phyloP scores from a whole-genome alignment of 2,888 invertebrate species.

The Brachyptera risi region DNA sequence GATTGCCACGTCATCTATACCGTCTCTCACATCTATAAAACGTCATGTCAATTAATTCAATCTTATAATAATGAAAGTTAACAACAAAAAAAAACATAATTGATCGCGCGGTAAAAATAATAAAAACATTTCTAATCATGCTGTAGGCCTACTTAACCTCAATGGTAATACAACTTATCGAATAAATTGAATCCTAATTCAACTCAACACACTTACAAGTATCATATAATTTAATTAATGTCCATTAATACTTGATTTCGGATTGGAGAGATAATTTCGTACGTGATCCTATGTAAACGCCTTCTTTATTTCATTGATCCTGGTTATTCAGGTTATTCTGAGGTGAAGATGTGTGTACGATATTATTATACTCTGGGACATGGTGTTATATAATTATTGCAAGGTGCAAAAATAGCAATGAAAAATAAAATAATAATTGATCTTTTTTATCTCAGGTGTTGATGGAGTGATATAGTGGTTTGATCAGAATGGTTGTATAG shows the following conservation, averaged over 20 bases:
- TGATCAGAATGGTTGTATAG: no score
- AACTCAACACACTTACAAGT: slow-evolving; percentile 6
- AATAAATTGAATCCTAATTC: slow-evolving; percentile 9
- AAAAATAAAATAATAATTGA: no score
- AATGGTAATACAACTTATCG: slow-evolving; percentile 11
- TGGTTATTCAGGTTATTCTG: no score
- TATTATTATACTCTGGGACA: no score
- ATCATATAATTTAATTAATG: slow-evolving; percentile 19
- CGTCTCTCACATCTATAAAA: neutral
- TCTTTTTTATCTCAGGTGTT: no score
- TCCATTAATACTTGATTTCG: slow-evolving; percentile 15
- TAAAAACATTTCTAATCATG: no score
- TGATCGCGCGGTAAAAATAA: slow-evolving; percentile 6
- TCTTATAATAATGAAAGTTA: neutral
- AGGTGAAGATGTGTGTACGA: no score
- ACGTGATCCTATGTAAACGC: slow-evolving; percentile 6
- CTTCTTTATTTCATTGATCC: neutral
- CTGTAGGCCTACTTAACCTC: no score
- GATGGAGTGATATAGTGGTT: no score
- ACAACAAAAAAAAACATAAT: neutral
- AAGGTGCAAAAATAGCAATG: no score
- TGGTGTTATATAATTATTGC: no score
- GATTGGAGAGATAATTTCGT: slow-evolving; percentile 4
- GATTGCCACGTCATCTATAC: neutral
- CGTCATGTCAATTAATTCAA: slow-evolving; percentile 9